Conservation (phyloP, 2,888 invertebrate species). For the Arctia plantaginis region DNA sequence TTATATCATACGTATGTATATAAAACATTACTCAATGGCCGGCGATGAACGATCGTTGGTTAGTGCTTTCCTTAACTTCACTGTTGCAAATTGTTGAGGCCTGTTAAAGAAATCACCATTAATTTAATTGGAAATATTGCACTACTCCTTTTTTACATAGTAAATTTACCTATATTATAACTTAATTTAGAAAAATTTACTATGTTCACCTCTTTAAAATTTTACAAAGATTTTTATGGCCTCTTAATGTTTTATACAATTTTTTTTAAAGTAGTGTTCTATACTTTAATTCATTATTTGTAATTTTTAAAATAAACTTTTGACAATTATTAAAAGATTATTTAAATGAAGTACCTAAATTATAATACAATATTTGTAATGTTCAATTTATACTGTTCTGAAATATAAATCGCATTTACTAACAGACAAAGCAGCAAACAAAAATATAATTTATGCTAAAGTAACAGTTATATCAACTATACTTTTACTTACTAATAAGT, state of each 20-base stretch:
- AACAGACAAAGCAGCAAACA: conserved; percentile 39
- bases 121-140: background rate
- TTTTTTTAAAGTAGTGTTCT: background rate
- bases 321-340: background rate
- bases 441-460: conserved; percentile 25
- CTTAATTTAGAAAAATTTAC: too few species aligned
- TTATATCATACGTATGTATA: conserved; percentile 62
- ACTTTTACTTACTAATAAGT: conserved; percentile 27
- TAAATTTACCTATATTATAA: too few species aligned
- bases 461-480: background rate
- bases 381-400: background rate
- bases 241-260: background rate
- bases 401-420: background rate
- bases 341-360: background rate
- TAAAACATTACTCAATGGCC: conserved; percentile 85
- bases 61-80: conserved; percentile 94
- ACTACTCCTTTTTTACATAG: background rate
- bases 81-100: conserved; percentile 95
- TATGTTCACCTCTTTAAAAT: background rate
- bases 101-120: conserved; percentile 82
- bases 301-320: background rate
- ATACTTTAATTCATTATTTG: background rate
- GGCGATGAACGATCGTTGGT: conserved; percentile 95
- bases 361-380: background rate
- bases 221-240: background rate